Base-by-base conservation (phyloP, 64 coral and sea anemone genomes). In the Montipora capricornis region DNA sequence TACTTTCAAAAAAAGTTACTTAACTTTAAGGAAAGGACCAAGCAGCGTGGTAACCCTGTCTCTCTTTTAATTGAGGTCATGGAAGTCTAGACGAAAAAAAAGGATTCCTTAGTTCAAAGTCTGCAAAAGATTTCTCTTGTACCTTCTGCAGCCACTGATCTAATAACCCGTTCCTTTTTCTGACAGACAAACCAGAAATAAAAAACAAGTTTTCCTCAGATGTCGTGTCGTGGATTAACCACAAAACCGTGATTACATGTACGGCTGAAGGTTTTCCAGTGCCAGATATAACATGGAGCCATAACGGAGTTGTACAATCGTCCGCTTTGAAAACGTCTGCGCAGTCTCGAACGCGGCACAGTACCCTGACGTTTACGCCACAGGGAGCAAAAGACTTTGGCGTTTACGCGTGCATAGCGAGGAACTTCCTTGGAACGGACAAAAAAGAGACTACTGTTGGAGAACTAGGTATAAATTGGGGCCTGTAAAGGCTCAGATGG, bases 131-230 rank as follows among this genome's bases (percentile, higher is more conserved):
- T 55, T 55, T 55, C 52, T 10, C 52, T 10, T 55, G 52, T 55
- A 55, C 52, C 9, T 55, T 55, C 5, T 55, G 52, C 52, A 55
- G 5, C 5, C 52, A 55, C 52, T 55, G 52, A 55, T 55, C 52
- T 10, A 55, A 7, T 12, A 68, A 4, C 17, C 5, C 20, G 0
- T 24, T 6, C 3, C 68, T 5, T 71, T 47, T 62, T 44, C 15
- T 14, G 8, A 11, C 8, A 85, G 82, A 71, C 47, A 85, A 71
- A 70, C 82, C 82, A 4, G 82, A 85, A 47, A 85, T 85, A 3
- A 71, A 70, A 71, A 13, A 70, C 19, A 20, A 1, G 6, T 17
- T 8, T 20, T 47, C 8, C 3, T 49, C 0, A 44, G n/a, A 47
- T 47, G 19, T 73, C 66, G 20, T 17, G 2, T 70, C 82, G 1